Conservation (phyloP, 2,797 vertebrate genomes). For the Cirrhinus mrigala region DNA sequence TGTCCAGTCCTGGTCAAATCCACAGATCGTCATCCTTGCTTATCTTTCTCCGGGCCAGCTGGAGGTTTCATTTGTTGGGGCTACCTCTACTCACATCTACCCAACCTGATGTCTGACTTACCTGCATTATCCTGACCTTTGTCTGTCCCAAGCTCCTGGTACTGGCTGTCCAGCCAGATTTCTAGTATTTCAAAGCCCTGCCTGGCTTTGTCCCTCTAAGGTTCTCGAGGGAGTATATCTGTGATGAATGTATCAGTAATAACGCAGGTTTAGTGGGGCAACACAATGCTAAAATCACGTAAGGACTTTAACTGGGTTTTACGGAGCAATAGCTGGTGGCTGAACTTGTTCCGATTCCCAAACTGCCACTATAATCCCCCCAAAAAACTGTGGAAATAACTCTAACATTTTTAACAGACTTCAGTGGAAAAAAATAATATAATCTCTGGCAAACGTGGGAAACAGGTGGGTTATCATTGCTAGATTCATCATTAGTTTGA, state of each 20-base stretch:
- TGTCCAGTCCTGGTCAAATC: neutral
- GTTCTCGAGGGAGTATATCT: slow-evolving; percentile 34
- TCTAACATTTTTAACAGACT: slow-evolving; percentile 55
- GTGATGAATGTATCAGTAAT: slow-evolving; percentile 47
- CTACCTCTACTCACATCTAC: neutral
- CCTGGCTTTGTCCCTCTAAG: neutral
- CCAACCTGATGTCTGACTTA: neutral
- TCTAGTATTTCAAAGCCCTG: neutral
- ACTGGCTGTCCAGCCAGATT: neutral
- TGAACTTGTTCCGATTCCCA: slow-evolving; percentile 56
- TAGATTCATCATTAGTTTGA: slow-evolving; percentile 45
- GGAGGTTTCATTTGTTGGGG: neutral
- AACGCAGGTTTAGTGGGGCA: slow-evolving; percentile 38
- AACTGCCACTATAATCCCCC: slow-evolving; percentile 47
- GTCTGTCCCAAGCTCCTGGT: neutral
- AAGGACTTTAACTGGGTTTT: slow-evolving; percentile 56
- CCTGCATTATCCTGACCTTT: neutral
- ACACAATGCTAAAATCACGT: slow-evolving; percentile 38
- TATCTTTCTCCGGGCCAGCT: neutral
- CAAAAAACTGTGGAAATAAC: slow-evolving; percentile 56
- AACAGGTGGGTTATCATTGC: slow-evolving; percentile 61
- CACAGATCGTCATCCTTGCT: neutral
- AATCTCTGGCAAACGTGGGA: slow-evolving; percentile 54
- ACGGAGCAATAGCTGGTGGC: slow-evolving; percentile 57
- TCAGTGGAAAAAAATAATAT: slow-evolving; percentile 48